A percentile compares a stretch with the other conserved stretches of the same genome.
These are phyloP conservation scores for Panthera tigris DNA, from an alignment of 2,113 vertebrate genomes.

Conservation along the genomic window DNA sequence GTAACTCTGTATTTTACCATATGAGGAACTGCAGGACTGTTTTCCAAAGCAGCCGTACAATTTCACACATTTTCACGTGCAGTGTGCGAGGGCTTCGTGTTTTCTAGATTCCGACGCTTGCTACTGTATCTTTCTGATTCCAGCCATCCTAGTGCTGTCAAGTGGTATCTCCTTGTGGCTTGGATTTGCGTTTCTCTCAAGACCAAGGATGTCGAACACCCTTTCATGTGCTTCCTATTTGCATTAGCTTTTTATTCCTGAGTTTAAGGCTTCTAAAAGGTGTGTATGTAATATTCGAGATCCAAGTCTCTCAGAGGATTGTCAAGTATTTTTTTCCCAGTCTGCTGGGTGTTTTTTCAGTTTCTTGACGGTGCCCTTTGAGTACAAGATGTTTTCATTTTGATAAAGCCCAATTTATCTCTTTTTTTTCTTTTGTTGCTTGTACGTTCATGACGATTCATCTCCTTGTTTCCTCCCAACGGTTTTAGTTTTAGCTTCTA, in stretches of 20 bases:
- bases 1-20: background rate
- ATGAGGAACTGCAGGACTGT: background rate
- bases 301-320: background rate
- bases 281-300: background rate
- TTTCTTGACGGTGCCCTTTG: background rate
- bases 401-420: background rate
- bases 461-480: background rate
- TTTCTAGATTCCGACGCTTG: background rate
- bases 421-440: background rate
- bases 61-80: background rate
- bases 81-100: background rate
- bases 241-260: background rate
- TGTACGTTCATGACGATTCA: background rate
- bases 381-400: background rate
- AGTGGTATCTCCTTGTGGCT: background rate
- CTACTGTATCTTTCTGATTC: background rate
- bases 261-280: constrained; percentile 2
- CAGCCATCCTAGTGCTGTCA: background rate
- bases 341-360: background rate
- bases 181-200: background rate
- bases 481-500: background rate
- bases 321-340: constrained; percentile 12
- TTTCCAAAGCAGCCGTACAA: background rate
- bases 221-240: background rate
- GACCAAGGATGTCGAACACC: background rate